These are phyloP conservation scores for Oplegnathus fasciatus DNA, from an alignment of 2,113 vertebrate species.

Conservation along the genomic window DNA sequence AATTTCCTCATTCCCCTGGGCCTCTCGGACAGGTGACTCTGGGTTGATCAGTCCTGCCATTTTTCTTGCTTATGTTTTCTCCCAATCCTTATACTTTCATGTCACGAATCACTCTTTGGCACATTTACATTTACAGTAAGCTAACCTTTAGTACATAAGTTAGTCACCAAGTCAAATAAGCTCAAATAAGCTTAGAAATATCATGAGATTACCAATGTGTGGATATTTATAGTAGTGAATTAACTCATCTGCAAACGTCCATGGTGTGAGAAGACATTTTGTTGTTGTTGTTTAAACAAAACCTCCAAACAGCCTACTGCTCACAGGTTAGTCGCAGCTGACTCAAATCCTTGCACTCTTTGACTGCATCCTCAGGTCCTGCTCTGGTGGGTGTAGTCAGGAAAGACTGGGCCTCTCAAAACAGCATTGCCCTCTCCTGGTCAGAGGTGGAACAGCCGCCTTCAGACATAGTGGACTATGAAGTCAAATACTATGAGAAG, in stretches of 20 bases:
- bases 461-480: conserved; percentile 95
- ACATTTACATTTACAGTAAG: background rate
- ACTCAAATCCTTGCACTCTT: conserved; percentile 10
- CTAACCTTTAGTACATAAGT: background rate
- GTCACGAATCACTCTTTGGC: background rate
- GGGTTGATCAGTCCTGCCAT: conserved; percentile 3
- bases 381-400: conserved; percentile 94
- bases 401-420: conserved; percentile 96
- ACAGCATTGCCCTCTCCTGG: conserved; percentile 98
- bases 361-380: conserved; percentile 85
- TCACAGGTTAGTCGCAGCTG: conserved; percentile 8
- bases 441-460: conserved; percentile 92
- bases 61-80: conserved; percentile 25
- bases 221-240: background rate
- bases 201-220: background rate
- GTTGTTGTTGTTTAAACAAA: background rate
- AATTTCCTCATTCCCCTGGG: conserved; percentile 25
- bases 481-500: conserved; percentile 99
- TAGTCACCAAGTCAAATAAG: background rate
- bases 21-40: conserved; percentile 18
- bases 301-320: background rate
- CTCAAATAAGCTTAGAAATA: background rate
- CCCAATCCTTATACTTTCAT: background rate
- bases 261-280: background rate
- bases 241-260: background rate